Evolutionary conservation across 2,888 invertebrate genomes (phyloP), one percentile per base, ranked within the genome.

Genomic region (Tridacna crocea): DNA sequence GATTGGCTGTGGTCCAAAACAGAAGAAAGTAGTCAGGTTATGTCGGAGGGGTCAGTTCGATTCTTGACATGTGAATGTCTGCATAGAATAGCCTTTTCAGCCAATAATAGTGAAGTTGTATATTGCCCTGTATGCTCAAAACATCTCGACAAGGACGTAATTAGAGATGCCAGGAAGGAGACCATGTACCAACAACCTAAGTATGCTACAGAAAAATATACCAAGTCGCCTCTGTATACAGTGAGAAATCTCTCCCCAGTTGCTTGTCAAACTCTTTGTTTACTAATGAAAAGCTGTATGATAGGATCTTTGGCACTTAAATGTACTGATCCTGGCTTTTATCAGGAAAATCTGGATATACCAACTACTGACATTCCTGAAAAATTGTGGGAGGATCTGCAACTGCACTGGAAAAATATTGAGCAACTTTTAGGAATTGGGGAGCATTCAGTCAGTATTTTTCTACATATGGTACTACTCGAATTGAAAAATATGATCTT

Each of bases 291-390:
- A 47, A 77, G 82, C 15, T 74, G 77, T 58, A n/a, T 79, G 36
- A 22, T 84, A 17, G 82, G 84, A 26, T 79, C 82, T 26, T 17
- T 79, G 12, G 77, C 75, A n/a, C 55, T 84, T 24, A 70, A 60
- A 51, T 61, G 27, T 15, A n/a, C 24, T 11, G 17, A 4, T 11
- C 19, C 75, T 75, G 47, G 27, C 15, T 13, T 51, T 3, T 24
- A 68, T 24, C 12, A 75, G 27, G 26, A 61, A 10, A 19, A 75
- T 0, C 55, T 47, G 0, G 22, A 11, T 12, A 24, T n/a, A n/a
- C 27, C 58, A 55, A 26, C 55, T n/a, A 55, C 48, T 26, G 77
- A 78, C 36, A 58, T 48, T 58, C 19, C 36, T 10, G 26, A 72
- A 1, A 63, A 11, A 11, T 63, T 51, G 4, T 55, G 24, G 55